phyloP scores from a whole-genome alignment of 2,797 vertebrate species.

The Sebastes goodei region DNA sequence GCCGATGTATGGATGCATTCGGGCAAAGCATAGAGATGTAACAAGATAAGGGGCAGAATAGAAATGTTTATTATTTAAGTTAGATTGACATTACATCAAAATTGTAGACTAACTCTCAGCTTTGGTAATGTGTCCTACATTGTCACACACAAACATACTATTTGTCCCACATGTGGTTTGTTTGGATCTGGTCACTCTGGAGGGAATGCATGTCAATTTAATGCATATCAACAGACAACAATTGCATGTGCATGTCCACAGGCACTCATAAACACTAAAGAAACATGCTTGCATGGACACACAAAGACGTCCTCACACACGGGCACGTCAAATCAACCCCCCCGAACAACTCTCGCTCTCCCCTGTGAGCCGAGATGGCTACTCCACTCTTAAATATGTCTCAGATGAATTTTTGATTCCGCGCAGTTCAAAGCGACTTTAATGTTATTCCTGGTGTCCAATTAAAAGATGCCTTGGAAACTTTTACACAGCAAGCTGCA shows the following conservation, averaged over 20 bases:
- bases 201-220: neutral
- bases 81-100: neutral
- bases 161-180: neutral
- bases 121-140: neutral
- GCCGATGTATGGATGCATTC: neutral
- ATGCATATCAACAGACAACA: neutral
- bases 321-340: neutral
- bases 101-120: neutral
- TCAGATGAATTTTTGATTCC: constrained; percentile 67
- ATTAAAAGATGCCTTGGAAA: constrained; percentile 69
- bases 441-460: constrained; percentile 73
- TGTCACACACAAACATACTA: too few relatives aligned
- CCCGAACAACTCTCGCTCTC: neutral
- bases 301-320: neutral
- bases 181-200: neutral
- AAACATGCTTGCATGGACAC: neutral
- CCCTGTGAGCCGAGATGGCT: constrained; percentile 3
- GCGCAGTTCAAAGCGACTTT: constrained; percentile 70
- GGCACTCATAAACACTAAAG: neutral
- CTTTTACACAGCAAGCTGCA: constrained; percentile 31
- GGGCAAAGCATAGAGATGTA: neutral
- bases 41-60: neutral
- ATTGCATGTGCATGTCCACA: neutral
- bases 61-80: neutral
- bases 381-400: constrained; percentile 38